These are phyloP conservation scores for Anguilla anguilla DNA, from an alignment of 2,797 vertebrate genomes.

Conservation along the genomic window DNA sequence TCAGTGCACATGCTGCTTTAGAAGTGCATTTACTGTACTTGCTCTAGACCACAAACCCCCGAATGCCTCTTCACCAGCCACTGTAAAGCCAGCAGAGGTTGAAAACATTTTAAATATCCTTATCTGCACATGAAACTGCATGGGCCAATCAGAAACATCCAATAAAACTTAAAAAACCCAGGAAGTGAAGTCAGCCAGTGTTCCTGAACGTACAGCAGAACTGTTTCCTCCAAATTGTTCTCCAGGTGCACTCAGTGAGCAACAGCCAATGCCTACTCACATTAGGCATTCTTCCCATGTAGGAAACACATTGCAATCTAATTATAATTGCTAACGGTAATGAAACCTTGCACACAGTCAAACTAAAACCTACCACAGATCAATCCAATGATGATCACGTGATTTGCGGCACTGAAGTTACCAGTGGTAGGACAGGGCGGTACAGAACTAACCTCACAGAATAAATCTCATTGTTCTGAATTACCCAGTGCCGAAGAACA, in stretches of 20 bases:
- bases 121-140: background rate
- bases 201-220: background rate
- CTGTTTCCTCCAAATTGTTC: background rate
- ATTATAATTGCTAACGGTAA: background rate
- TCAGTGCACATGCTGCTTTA: no score
- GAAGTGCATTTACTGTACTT: no score
- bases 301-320: background rate
- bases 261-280: background rate
- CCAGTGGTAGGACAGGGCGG: no score
- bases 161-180: background rate
- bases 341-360: background rate
- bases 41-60: background rate
- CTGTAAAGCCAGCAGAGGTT: background rate
- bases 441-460: no score
- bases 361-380: background rate
- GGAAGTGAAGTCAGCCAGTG: background rate
- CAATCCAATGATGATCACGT: background rate
- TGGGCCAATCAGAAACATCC: background rate
- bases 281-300: background rate
- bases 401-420: background rate
- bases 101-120: background rate
- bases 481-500: no score
- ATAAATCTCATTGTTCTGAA: no score
- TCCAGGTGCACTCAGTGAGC: background rate
- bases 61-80: background rate